Percentiles rank a stretch among this genome's conserved stretches.
Evolutionary conservation across 53 echinoderm and acorn worm species (phyloP).

Genomic region (Henricia sp.): DNA sequence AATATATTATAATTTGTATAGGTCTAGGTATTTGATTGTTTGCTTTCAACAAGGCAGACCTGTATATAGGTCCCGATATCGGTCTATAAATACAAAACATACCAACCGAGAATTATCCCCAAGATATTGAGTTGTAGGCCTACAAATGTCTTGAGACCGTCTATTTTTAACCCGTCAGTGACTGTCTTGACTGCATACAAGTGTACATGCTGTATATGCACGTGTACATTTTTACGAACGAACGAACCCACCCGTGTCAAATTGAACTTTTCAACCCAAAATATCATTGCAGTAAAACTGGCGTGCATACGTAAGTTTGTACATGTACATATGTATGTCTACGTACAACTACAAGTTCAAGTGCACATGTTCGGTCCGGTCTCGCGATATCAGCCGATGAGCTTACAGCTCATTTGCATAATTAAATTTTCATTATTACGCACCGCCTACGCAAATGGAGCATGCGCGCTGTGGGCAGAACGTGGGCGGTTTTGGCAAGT

Average conservation of each 20-base stretch:
- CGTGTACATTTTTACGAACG: background rate
- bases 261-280: slow-evolving; percentile 54
- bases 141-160: too few relatives aligned
- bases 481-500: slow-evolving; percentile 41
- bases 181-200: too few relatives aligned
- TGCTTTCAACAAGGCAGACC: too few relatives aligned
- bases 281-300: background rate
- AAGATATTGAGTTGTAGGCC: too few relatives aligned
- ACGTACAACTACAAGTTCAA: background rate
- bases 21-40: too few relatives aligned
- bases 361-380: background rate
- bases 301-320: background rate
- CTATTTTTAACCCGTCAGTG: too few relatives aligned
- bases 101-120: too few relatives aligned
- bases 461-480: slow-evolving; percentile 6
- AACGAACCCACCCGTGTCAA: background rate
- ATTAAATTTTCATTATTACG: slow-evolving; percentile 38
- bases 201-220: too few relatives aligned
- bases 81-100: too few relatives aligned
- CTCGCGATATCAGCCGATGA: background rate
- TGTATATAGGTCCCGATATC: too few relatives aligned
- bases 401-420: slow-evolving; percentile 29
- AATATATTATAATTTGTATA: too few relatives aligned
- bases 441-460: slow-evolving; percentile 45
- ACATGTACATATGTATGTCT: background rate